Conservation (phyloP, 2,888 invertebrate genomes). For the Stenichneumon culpator region DNA sequence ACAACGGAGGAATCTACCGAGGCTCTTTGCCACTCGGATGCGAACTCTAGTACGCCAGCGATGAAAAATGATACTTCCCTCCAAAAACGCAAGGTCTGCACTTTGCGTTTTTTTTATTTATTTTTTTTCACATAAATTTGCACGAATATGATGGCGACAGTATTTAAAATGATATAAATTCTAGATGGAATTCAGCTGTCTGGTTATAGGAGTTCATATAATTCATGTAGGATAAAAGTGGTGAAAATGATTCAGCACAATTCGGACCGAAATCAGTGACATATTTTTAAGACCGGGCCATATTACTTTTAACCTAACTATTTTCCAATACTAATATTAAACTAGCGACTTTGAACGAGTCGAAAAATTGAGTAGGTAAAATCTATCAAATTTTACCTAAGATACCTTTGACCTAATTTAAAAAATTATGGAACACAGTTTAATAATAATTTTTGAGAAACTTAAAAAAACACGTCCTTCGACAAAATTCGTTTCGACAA, state of each 20-base stretch:
- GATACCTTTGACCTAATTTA: too few species aligned
- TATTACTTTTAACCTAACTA: not conserved
- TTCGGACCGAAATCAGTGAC: not conserved
- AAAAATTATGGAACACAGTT: not conserved
- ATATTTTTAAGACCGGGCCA: too few species aligned
- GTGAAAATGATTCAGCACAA: not conserved
- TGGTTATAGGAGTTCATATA: not conserved
- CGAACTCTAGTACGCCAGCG: not conserved
- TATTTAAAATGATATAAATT: not conserved
- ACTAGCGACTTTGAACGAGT: not conserved
- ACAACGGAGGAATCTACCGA: conserved; percentile 34
- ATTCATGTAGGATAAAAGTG: not conserved
- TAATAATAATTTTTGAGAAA: not conserved
- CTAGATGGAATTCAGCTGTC: not conserved
- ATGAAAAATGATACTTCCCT: not conserved
- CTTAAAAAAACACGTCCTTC: not conserved
- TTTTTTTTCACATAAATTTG: not conserved
- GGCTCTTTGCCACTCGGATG: conserved; percentile 31
- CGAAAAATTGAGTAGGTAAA: too few species aligned
- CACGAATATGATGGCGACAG: not conserved
- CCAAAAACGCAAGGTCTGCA: not conserved
- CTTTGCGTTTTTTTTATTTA: not conserved
- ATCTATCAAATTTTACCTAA: too few species aligned
- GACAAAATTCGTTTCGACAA: not conserved
- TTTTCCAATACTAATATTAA: too few species aligned